phyloP scores from a whole-genome alignment of 2,888 invertebrate species.

The Zele albiditarsus region DNA sequence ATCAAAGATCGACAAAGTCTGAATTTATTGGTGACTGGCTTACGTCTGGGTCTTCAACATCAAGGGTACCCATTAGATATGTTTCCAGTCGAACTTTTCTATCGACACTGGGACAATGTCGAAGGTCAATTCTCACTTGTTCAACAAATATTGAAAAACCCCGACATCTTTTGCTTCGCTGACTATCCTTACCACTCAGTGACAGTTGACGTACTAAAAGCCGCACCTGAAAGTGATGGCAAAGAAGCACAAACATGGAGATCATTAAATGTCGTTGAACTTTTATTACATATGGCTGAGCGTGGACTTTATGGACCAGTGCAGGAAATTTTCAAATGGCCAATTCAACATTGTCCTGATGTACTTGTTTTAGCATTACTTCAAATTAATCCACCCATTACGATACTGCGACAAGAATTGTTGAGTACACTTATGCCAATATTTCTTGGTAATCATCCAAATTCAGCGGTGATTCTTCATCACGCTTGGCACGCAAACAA shows the following conservation, averaged over 20 bases:
- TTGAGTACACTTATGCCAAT: conserved; percentile 91
- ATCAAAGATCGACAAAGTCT: conserved; percentile 91
- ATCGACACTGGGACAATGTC: conserved; percentile 93
- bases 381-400: conserved; percentile 88
- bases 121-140: conserved; percentile 95
- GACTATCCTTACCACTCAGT: conserved; percentile 93
- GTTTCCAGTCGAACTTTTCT: conserved; percentile 92
- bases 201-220: conserved; percentile 91
- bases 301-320: conserved; percentile 88
- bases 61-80: conserved; percentile 81
- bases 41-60: conserved; percentile 86
- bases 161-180: conserved; percentile 95
- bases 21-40: conserved; percentile 85
- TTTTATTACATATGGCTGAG: conserved; percentile 90
- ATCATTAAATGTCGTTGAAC: conserved; percentile 92
- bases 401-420: conserved; percentile 87
- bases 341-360: conserved; percentile 95
- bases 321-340: conserved; percentile 92
- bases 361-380: conserved; percentile 90
- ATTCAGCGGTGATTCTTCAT: conserved; percentile 96
- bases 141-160: conserved; percentile 88
- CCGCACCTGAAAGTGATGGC: conserved; percentile 94
- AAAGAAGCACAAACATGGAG: conserved; percentile 96
- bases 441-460: conserved; percentile 96
- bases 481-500: conserved; percentile 95